phyloP scores from a whole-genome alignment of 2,113 vertebrate species.

The Plotosus lineatus region DNA sequence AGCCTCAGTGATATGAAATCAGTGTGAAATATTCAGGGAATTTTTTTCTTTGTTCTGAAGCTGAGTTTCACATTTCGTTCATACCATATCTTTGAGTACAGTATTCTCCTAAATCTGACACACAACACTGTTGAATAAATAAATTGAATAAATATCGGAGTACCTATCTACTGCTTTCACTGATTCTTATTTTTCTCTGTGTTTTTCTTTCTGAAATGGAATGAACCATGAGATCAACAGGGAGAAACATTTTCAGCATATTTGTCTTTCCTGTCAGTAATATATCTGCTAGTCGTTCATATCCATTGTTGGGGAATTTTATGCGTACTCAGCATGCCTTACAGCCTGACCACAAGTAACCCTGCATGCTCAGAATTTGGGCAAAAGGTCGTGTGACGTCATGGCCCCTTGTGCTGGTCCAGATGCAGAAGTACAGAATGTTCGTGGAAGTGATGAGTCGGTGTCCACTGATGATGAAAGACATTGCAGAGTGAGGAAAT shows the following conservation, averaged over 20 bases:
- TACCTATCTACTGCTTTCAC: neutral
- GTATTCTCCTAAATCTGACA: neutral
- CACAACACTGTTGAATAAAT: neutral
- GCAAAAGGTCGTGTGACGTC: slow-evolving; percentile 52
- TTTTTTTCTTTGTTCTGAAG: neutral
- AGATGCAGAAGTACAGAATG: slow-evolving; percentile 7
- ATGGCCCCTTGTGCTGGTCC: neutral
- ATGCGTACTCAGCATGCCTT: neutral
- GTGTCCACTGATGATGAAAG: neutral
- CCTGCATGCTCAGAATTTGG: slow-evolving; percentile 13
- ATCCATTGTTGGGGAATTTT: neutral
- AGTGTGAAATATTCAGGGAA: slow-evolving; percentile 18
- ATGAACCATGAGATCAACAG: neutral
- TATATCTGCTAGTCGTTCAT: neutral
- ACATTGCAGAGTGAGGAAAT: slow-evolving; percentile 34
- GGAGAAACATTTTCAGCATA: neutral
- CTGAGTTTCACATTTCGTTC: neutral
- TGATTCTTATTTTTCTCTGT: neutral
- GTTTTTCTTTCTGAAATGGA: neutral
- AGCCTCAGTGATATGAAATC: neutral
- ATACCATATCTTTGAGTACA: neutral
- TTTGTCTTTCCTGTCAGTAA: neutral
- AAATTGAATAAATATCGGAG: no score
- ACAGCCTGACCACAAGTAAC: slow-evolving; percentile 41
- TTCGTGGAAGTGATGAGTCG: slow-evolving; percentile 1